Evolutionary conservation across 1,140 invertebrate species (phyloP), one percentile per base, ranked within the genome.

Genomic region (Pygmarrhopalites habei): DNA sequence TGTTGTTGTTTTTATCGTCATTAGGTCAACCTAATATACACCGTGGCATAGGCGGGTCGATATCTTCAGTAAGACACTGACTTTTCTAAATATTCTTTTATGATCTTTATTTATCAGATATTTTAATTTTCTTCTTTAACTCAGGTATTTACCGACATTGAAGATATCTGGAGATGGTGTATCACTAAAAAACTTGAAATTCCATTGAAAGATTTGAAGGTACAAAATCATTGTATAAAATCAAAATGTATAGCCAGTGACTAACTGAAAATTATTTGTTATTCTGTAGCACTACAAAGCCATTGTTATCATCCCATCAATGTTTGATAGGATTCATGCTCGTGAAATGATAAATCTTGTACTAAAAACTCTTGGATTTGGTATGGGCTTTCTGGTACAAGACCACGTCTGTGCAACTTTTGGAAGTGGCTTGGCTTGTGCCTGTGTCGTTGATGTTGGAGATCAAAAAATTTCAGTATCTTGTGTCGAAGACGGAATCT

Each of bases 401-500:
- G 89, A 92, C 77, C 89, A 90, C 72, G 92, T 95, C 1, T 91
- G 90, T 41, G 90, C 92, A 2, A 93, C 92, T 19, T 96, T 95
- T 80, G 94, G 93, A 19, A 88, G 91, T 43, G 93, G 93, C 21
- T 79, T 96, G 17, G 87, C 89, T 26, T 89, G 86, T 75, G 92
- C 92, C 10, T 96, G 93, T 80, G 91, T 97, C 17, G 87, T 98
- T 7, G 93, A 98, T 76, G 86, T 96, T 49, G 94, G 94, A 0
- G 92, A 95, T 74, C 89, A 95, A 75, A 96, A 97, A 79, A 95
- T 90, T 1, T 90, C 91, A 0, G 86, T 97, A 17, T 94, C 90
- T 14, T 98, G 94, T 79, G 91, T 96, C 2, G 93, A 97, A 78
- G 93, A 97, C 81, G 92, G 91, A 15, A 90, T 96, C 58, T 95